Evolutionary conservation across 2,113 vertebrate genomes (phyloP).

Genomic region (Phylloscopus whistleri): DNA sequence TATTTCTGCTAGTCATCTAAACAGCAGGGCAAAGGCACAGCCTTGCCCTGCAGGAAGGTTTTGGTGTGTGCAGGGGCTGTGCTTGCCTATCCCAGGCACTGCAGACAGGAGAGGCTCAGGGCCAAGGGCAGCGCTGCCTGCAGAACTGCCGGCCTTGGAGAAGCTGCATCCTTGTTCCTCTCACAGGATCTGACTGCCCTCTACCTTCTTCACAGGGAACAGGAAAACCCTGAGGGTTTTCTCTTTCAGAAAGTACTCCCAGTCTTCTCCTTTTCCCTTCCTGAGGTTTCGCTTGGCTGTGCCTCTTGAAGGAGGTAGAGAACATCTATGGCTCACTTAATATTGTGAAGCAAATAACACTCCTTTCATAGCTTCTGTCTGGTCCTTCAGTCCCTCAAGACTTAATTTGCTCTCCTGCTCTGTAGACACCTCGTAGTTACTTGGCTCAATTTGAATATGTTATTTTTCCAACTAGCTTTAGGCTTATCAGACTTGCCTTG

Average conservation of each 20-base stretch:
- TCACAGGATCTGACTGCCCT: neutral
- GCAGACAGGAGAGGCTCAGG: neutral
- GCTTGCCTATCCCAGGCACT: neutral
- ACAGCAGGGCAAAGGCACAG: fast-evolving
- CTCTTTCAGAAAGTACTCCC: neutral
- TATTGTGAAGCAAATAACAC: fast-evolving
- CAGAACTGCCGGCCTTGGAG: neutral
- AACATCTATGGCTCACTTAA: neutral
- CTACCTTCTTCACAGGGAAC: neutral
- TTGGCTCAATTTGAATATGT: neutral
- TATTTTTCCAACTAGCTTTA: neutral
- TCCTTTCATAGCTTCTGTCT: neutral
- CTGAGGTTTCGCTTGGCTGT: fast-evolving
- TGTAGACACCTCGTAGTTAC: fast-evolving
- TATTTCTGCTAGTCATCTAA: neutral
- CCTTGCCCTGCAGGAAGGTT: neutral
- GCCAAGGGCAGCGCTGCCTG: neutral
- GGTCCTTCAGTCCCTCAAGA: neutral
- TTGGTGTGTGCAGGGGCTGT: neutral
- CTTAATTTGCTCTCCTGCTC: neutral
- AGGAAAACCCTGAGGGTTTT: neutral
- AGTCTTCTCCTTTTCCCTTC: neutral
- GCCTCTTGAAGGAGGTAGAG: neutral
- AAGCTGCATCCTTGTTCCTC: neutral
- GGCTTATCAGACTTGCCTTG: neutral